Conservation (phyloP, 2,888 invertebrate species). For the Andrena haemorrhoa region DNA sequence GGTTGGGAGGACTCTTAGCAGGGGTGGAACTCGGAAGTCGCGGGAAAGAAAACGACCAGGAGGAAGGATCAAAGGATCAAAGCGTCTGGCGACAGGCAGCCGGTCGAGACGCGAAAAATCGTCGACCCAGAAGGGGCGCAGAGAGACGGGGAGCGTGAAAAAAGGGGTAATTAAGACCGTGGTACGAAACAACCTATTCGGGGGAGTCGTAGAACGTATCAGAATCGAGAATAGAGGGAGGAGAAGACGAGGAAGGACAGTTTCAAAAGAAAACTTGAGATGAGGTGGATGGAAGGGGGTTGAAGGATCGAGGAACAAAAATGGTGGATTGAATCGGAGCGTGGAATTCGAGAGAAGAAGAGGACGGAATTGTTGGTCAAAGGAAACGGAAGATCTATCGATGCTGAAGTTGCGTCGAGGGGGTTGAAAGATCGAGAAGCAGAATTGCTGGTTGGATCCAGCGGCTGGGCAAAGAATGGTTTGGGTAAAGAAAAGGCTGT, state of each 20-base stretch:
- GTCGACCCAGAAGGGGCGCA: not conserved
- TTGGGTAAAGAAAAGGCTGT: constrained; percentile 21
- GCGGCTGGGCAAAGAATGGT: constrained; percentile 27
- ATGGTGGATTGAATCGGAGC: constrained; percentile 26
- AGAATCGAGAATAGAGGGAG: not conserved
- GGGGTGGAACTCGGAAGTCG: constrained; percentile 1
- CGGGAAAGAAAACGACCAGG: constrained; percentile 2
- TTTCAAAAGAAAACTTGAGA: constrained; percentile 11
- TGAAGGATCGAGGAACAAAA: not conserved
- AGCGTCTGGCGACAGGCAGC: constrained; percentile 6
- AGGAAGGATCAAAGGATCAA: constrained; percentile 34
- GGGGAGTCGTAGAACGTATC: not conserved
- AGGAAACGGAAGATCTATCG: constrained; percentile 22
- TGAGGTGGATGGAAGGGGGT: not conserved
- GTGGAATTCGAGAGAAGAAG: constrained; percentile 14
- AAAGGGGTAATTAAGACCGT: constrained; percentile 23
- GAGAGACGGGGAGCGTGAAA: not conserved
- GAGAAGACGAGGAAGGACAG: not conserved
- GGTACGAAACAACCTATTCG: not conserved
- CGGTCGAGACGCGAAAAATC: constrained; percentile 15
- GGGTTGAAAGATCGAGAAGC: constrained; percentile 28
- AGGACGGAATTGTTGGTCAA: constrained; percentile 5
- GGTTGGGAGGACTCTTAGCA: not conserved
- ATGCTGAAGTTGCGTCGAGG: not conserved
- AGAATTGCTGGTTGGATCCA: constrained; percentile 39